Percentiles rank a stretch among this genome's conserved stretches.
Evolutionary conservation across 2,113 vertebrate species (phyloP).

Genomic region (Caranx melampygus): DNA sequence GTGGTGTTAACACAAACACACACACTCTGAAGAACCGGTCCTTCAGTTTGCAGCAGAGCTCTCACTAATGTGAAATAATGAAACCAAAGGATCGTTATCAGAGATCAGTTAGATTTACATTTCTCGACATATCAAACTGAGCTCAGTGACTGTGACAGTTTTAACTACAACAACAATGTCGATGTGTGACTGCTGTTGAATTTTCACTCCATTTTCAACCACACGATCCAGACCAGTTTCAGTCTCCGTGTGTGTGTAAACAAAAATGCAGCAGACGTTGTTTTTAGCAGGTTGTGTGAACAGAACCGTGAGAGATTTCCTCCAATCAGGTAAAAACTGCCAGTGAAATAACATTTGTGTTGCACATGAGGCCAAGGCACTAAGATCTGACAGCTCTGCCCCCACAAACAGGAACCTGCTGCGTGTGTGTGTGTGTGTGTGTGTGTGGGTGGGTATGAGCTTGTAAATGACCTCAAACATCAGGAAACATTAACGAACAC

Average conservation of each 20-base stretch:
- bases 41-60: no score
- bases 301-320: slow-evolving; percentile 6
- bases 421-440: background rate
- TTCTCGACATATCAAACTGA: no score
- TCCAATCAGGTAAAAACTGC: slow-evolving; percentile 16
- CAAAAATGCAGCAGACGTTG: background rate
- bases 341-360: slow-evolving; percentile 41
- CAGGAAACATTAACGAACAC: background rate
- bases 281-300: background rate
- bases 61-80: no score
- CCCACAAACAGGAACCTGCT: slow-evolving; percentile 41
- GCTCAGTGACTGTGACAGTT: no score
- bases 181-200: no score
- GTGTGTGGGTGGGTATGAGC: no score
- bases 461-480: background rate
- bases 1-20: slow-evolving; percentile 12
- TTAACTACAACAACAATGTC: no score
- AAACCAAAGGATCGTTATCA: no score
- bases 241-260: background rate
- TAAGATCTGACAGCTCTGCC: slow-evolving; percentile 51
- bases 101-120: no score
- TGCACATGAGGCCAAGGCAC: slow-evolving; percentile 78
- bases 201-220: no score
- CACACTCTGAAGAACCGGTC: background rate
- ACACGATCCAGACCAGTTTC: background rate